A percentile compares a stretch with the other conserved stretches of the same genome.
phyloP scores from a whole-genome alignment of 2,797 vertebrate genomes.

The Myioborus miniatus region DNA sequence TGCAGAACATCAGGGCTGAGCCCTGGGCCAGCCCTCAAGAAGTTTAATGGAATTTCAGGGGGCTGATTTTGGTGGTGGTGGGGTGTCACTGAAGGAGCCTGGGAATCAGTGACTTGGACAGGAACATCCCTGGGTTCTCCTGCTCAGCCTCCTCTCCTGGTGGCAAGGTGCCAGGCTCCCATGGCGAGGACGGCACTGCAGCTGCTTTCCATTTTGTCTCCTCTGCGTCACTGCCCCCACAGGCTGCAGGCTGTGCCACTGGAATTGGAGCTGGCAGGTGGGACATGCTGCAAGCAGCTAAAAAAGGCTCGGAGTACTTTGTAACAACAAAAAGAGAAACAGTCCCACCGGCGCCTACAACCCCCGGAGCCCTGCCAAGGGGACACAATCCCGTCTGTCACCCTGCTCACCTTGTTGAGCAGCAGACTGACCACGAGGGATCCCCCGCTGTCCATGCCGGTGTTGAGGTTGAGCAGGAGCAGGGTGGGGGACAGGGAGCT shows the following conservation, averaged over 20 bases:
- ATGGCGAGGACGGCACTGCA: not conserved
- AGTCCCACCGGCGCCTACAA: not conserved
- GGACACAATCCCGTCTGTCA: fast-evolving
- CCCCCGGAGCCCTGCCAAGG: not conserved
- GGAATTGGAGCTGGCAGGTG: not conserved
- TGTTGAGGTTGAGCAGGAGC: constrained; percentile 81
- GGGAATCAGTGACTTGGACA: not conserved
- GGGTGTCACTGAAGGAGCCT: not conserved
- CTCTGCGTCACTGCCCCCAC: not conserved
- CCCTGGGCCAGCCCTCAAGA: not conserved
- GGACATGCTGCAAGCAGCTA: not conserved
- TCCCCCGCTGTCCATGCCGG: constrained; percentile 84
- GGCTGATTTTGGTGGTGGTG: not conserved
- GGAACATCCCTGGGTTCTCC: not conserved
- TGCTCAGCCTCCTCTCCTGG: not conserved
- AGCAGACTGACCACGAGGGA: constrained; percentile 83
- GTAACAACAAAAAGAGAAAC: not conserved
- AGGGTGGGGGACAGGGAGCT: constrained; percentile 76
- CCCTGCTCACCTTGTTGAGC: constrained; percentile 79
- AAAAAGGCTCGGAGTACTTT: not conserved
- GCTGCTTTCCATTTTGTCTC: not conserved
- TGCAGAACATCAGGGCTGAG: not conserved
- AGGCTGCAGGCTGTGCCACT: not conserved
- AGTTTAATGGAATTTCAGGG: not conserved
- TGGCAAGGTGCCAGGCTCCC: not conserved